phyloP scores from a whole-genome alignment of 2,888 invertebrate species.

The Pollenia amentaria region DNA sequence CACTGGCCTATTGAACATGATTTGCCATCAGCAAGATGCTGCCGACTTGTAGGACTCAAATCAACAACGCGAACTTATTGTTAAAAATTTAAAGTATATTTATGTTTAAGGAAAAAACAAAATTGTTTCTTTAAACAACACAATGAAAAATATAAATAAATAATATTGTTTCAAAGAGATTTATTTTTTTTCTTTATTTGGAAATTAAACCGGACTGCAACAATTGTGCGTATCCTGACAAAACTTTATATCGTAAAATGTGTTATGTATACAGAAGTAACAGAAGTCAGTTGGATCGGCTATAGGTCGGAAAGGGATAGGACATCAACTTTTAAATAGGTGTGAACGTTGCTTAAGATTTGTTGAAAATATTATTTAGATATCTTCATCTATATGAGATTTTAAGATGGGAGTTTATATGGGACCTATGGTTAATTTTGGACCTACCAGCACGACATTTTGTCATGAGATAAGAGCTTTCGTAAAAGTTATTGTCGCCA shows the following conservation, averaged over 20 bases:
- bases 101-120: slow-evolving; percentile 47
- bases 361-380: too few species aligned
- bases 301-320: slow-evolving; percentile 41
- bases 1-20: slow-evolving; percentile 58
- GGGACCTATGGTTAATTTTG: too few species aligned
- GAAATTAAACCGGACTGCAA: slow-evolving; percentile 51
- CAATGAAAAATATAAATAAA: slow-evolving; percentile 49
- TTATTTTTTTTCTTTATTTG: slow-evolving; percentile 43
- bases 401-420: too few species aligned
- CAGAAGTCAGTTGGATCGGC: slow-evolving; percentile 27
- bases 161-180: slow-evolving; percentile 20
- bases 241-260: slow-evolving; percentile 30
- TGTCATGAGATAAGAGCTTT: too few species aligned
- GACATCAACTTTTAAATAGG: too few species aligned
- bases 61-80: slow-evolving; percentile 30
- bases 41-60: slow-evolving; percentile 41
- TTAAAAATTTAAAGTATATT: slow-evolving; percentile 47
- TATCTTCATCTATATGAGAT: too few species aligned
- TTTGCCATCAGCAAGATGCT: slow-evolving; percentile 63
- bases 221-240: slow-evolving; percentile 60
- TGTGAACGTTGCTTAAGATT: too few species aligned
- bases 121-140: slow-evolving; percentile 42
- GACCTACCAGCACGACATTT: too few species aligned
- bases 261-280: slow-evolving; percentile 66
- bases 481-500: too few species aligned